These are phyloP conservation scores for Amphimedon queenslandica DNA, from an alignment of 37 sponge, comb jelly and placozoan species.

Conservation along the genomic window DNA sequence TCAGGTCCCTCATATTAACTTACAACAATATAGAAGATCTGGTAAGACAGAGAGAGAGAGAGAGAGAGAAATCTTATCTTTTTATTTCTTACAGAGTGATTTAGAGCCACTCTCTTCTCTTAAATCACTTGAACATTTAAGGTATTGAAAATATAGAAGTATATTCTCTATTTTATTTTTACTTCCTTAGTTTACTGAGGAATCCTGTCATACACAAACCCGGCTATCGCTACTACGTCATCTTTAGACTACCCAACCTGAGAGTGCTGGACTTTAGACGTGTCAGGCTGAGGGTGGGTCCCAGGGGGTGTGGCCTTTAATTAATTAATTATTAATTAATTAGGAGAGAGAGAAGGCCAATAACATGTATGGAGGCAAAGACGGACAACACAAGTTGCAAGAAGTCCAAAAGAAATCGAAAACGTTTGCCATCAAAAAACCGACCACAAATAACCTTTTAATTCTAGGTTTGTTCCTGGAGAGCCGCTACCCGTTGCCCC, in stretches of 20 bases:
- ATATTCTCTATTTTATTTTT: no score
- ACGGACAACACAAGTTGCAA: slow-evolving; percentile 25
- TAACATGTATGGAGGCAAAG: slow-evolving; percentile 68
- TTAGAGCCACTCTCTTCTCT: slow-evolving; percentile 62
- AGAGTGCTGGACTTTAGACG: slow-evolving; percentile 87
- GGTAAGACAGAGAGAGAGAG: no score
- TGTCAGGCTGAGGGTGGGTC: slow-evolving; percentile 73
- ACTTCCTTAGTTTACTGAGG: slow-evolving; percentile 77
- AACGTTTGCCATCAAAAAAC: slow-evolving; percentile 26
- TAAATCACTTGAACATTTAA: slow-evolving; percentile 48
- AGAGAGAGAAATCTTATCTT: no score
- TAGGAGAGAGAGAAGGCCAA: slow-evolving; percentile 76
- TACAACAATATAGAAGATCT: slow-evolving; percentile 87
- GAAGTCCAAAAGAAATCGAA: slow-evolving; percentile 40
- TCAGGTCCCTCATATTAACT: slow-evolving; percentile 79
- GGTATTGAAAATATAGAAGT: no score
- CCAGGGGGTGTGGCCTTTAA: no score
- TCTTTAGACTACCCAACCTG: slow-evolving; percentile 76
- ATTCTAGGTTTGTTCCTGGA: slow-evolving; percentile 25
- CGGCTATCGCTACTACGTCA: slow-evolving; percentile 79
- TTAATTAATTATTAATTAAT: not conserved
- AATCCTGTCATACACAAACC: slow-evolving; percentile 88
- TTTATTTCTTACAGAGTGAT: slow-evolving; percentile 67
- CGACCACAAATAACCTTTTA: not conserved
- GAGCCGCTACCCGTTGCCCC: not conserved